Evolutionary conservation across 1,140 invertebrate species (phyloP), one percentile per base, ranked within the genome.

Genomic region (Sesamia nonagrioides): DNA sequence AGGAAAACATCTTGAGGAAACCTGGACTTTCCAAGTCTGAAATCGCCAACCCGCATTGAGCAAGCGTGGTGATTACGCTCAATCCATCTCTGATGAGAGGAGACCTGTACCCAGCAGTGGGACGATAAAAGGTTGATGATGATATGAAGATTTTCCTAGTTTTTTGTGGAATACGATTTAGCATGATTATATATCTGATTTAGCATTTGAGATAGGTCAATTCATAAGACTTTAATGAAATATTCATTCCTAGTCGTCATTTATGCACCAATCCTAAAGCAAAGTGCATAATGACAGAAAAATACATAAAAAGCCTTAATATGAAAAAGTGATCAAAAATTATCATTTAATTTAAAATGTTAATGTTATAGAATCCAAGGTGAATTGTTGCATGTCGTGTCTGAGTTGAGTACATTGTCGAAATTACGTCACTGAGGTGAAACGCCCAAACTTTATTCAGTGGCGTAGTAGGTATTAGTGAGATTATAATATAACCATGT

Each of bases 341-440:
- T 35, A 71, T 71, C 45, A 54, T 71, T 52, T 54, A 37, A 2
- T 71, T 35, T 52, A 71, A 27, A 71, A 52, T 71, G 42, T 68
- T 48, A 68, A 68, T 68, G 68, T 71, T 52, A 50, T 35, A 54
- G 52, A 52, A 71, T 52, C 50, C 48, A 71, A 71, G 68, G 71
- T 74, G 52, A 74, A 74, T 74, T 42, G 71, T 58, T 17, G 54
- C 42, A 74, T 74, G 52, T 60, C 71, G 71, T 74, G 71, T 74
- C 37, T 17, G 27, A 74, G 5, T 74, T 37, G 71, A 27, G 37
- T 42, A 74, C 52, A 74, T 21, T 60, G 71, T 33, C 71, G 40
- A 8, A 2, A 60, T 74, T 58, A 60, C 71, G 71, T 74, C 71
- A 74, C 17, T 52, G 6, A 0, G 15, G 71, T 74, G 71, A 40